These are phyloP conservation scores for Hirudo medicinalis DNA, from an alignment of 1,140 invertebrate species.

Conservation along the genomic window DNA sequence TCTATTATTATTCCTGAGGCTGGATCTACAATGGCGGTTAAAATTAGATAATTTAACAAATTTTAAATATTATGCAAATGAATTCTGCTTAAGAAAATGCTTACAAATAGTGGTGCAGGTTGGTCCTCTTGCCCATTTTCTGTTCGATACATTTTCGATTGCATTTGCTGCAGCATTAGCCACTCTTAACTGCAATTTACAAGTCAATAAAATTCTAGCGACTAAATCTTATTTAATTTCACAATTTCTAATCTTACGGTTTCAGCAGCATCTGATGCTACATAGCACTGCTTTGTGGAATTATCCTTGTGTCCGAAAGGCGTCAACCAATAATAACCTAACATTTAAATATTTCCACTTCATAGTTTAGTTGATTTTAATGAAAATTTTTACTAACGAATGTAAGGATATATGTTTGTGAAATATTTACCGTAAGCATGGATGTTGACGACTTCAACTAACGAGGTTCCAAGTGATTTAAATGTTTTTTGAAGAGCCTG, in stretches of 20 bases:
- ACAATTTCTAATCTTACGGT: not conserved
- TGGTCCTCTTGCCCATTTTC: slow-evolving; percentile 14
- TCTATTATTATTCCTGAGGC: slow-evolving; percentile 15
- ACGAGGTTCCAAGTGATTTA: not conserved
- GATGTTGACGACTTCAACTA: slow-evolving; percentile 6
- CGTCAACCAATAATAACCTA: not conserved
- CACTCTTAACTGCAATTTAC: slow-evolving; percentile 7
- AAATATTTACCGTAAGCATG: slow-evolving; percentile 13
- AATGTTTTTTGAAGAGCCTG: slow-evolving; percentile 16
- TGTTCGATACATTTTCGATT: slow-evolving; percentile 7
- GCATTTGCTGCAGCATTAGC: slow-evolving; percentile 16
- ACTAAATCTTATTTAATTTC: not conserved
- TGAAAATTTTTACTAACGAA: not conserved
- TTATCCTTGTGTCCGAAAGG: not conserved
- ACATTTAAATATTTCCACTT: not conserved
- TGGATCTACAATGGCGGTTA: slow-evolving; percentile 4
- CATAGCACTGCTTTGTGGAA: not conserved
- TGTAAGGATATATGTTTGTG: not conserved
- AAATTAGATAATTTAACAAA: too few species aligned
- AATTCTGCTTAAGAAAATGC: not conserved
- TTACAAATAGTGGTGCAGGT: slow-evolving; percentile 19
- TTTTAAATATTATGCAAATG: too few species aligned
- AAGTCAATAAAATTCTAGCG: not conserved
- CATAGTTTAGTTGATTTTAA: not conserved
- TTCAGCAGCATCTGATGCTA: slow-evolving; percentile 2